These are phyloP conservation scores for Brachirus orientalis DNA, from an alignment of 2,113 vertebrate species.

Conservation along the genomic window DNA sequence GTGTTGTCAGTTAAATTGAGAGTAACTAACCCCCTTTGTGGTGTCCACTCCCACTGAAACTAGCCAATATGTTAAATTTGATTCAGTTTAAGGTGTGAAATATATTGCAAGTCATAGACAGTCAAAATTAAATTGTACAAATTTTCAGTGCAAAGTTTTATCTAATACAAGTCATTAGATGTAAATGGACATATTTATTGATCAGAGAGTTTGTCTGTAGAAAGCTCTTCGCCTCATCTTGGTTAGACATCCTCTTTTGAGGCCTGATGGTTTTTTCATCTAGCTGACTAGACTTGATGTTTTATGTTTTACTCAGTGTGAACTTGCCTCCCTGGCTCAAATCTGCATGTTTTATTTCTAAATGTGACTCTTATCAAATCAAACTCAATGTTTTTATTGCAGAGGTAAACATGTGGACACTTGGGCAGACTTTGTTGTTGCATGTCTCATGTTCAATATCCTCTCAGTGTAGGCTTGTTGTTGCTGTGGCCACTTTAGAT, in stretches of 20 bases:
- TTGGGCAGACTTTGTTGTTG: slow-evolving; percentile 23
- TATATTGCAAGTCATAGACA: no score
- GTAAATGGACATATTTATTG: slow-evolving; percentile 24
- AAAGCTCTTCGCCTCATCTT: slow-evolving; percentile 16
- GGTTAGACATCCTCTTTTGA: slow-evolving; percentile 6
- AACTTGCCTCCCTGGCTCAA: slow-evolving; percentile 12
- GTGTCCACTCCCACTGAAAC: not conserved
- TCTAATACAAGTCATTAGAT: not conserved
- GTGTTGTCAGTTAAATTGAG: no score
- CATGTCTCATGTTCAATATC: slow-evolving; percentile 27
- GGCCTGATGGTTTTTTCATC: slow-evolving; percentile 1
- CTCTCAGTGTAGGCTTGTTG: slow-evolving; percentile 60
- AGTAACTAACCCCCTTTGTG: no score
- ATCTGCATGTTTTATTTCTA: not conserved
- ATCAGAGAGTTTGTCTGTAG: slow-evolving; percentile 23
- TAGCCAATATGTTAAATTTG: no score
- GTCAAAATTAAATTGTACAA: no score
- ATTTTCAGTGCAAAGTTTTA: no score
- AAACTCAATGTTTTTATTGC: slow-evolving; percentile 16
- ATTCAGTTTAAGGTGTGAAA: no score
- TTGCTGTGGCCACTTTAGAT: slow-evolving; percentile 47
- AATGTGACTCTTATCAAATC: slow-evolving; percentile 14
- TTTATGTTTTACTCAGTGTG: slow-evolving; percentile 33
- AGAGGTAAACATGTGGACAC: slow-evolving; percentile 11
- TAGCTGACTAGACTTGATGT: slow-evolving; percentile 20